Evolutionary conservation across 35 echinoderm and acorn worm genomes (phyloP), one percentile per base, ranked within the genome.

Genomic region (Apostichopus parvimensis): DNA sequence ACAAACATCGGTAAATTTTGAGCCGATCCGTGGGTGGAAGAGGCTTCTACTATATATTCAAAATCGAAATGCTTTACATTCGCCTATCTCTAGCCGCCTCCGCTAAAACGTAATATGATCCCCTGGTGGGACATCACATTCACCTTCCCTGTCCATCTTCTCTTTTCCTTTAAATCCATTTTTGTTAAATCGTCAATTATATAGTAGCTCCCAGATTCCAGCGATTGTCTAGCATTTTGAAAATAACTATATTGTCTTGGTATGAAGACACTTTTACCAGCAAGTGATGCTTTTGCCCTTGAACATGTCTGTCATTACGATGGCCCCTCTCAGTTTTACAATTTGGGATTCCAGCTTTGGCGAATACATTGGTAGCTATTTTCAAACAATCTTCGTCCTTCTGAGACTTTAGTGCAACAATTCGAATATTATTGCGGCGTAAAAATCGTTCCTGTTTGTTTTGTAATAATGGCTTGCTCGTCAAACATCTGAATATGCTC

Each of bases 371-470:
- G 21, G 34, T 26, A 62, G 58, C 78, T 0, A 82, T 92, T 6
- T 79, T 1, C 2, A 82, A 58, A 73, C 91, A 92, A 76, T 92
- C 71, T 92, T 92, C 78, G 17, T 45, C 59, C 14, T 55, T 54
- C 34, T 61, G n/a, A 56, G 21, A 21, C 57, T 92, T 82, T 54
- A 92, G 28, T 59, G 12, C 78, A 57, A 92, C 55, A 21, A 92
- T 79, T 6, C 90, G 75, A 10, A 81, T 13, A 82, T 92, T 92
- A 22, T 92, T 92, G 9, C 90, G 54, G 4, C 53, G 57, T 61
- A 54, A 92, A 82, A 92, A 92, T 53, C 77, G 90, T 92, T 92
- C 77, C 20, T 79, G 22, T 45, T 92, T 92, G 23, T 92, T 92
- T 21, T 61, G 25, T 64, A 77, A 90, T 34, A 34, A 34, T 34